A percentile compares a stretch with the other conserved stretches of the same genome.
phyloP scores from a whole-genome alignment of 2,888 invertebrate species.

The Ferdinandea cuprea region DNA sequence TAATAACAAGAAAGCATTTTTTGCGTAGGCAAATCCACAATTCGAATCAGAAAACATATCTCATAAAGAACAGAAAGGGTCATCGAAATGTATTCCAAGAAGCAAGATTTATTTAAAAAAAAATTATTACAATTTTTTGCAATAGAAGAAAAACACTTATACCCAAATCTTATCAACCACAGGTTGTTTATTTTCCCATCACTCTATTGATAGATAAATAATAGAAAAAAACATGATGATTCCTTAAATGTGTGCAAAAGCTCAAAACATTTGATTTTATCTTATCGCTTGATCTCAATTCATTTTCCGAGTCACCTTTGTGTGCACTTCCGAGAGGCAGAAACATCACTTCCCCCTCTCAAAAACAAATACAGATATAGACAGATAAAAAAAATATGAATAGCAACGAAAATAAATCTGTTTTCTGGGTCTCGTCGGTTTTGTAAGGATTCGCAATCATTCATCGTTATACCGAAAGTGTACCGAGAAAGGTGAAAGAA shows the following conservation, averaged over 20 bases:
- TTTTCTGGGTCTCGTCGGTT: conserved; percentile 27
- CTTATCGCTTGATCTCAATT: conserved; percentile 45
- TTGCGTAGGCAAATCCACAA: no score
- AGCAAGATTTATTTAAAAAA: no score
- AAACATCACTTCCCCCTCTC: neutral
- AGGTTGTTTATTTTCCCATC: conserved; percentile 61
- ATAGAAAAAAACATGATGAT: neutral
- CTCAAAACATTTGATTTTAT: conserved; percentile 49
- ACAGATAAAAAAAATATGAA: neutral
- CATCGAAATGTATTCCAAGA: no score
- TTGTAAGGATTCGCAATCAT: conserved; percentile 48
- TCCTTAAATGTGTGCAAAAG: conserved; percentile 2
- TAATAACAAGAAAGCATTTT: no score
- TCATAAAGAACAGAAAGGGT: no score
- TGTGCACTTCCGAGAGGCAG: conserved; percentile 23
- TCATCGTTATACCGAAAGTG: neutral
- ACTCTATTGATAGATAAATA: neutral
- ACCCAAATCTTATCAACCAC: conserved; percentile 17
- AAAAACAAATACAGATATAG: neutral
- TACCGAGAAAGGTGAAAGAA: conserved; percentile 50
- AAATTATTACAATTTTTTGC: no score
- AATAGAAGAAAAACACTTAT: neutral
- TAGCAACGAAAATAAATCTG: conserved; percentile 42
- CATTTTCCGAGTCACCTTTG: conserved; percentile 33
- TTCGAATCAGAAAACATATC: no score